These are phyloP conservation scores for Ornithoptera priamus DNA, from an alignment of 2,888 invertebrate genomes.

Conservation along the genomic window DNA sequence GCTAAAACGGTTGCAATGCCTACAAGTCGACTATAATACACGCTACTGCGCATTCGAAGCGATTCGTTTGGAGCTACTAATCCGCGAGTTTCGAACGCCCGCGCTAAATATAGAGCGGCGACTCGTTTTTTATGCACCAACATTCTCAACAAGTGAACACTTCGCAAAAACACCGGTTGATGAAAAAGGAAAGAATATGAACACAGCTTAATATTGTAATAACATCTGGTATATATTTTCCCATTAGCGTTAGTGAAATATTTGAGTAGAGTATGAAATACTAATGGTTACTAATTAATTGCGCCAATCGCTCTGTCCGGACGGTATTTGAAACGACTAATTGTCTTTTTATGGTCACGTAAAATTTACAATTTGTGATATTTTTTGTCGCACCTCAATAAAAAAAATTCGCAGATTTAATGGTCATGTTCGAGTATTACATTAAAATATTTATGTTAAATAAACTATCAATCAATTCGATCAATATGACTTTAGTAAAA, in stretches of 20 bases:
- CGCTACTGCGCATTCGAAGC: constrained; percentile 46
- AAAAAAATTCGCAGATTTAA: background rate
- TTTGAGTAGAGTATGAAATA: constrained; percentile 19
- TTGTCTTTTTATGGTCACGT: constrained; percentile 12
- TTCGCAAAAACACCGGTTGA: constrained; percentile 28
- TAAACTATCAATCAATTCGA: background rate
- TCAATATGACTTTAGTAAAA: background rate
- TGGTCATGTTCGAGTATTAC: background rate
- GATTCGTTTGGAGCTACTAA: constrained; percentile 42
- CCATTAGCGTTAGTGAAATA: constrained; percentile 26
- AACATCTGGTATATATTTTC: constrained; percentile 15
- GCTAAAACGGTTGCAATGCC: constrained; percentile 55
- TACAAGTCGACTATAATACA: constrained; percentile 52
- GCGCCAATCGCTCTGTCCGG: background rate
- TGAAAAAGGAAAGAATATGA: constrained; percentile 27
- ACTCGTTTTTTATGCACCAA: constrained; percentile 33
- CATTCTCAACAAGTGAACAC: constrained; percentile 30
- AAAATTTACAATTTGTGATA: background rate
- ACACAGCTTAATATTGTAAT: constrained; percentile 23
- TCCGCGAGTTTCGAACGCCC: constrained; percentile 37
- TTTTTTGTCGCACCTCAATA: background rate
- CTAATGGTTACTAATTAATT: constrained; percentile 13
- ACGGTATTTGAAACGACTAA: background rate
- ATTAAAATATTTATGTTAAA: background rate
- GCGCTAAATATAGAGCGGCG: constrained; percentile 38